phyloP scores from a whole-genome alignment of 2,113 vertebrate genomes.

The Sander lucioperca region DNA sequence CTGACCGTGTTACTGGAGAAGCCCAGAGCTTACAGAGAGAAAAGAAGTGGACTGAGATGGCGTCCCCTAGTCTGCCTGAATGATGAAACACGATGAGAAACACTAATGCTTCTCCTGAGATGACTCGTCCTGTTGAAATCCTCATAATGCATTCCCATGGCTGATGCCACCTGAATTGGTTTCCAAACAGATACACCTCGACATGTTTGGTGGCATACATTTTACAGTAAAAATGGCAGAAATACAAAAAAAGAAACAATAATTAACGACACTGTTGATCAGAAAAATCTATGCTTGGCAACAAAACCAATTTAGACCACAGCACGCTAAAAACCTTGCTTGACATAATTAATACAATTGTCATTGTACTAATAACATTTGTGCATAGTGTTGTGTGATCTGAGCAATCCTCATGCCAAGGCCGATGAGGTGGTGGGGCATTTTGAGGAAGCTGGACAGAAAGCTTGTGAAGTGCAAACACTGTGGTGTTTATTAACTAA shows the following conservation, averaged over 20 bases:
- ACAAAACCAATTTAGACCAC: no score
- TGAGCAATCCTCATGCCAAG: no score
- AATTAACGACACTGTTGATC: background rate
- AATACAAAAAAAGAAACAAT: background rate
- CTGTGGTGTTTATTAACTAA: no score
- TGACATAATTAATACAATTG: no score
- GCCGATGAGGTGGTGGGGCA: no score
- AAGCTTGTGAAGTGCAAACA: no score
- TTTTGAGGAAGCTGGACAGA: no score
- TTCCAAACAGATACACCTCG: background rate
- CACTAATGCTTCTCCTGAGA: constrained; percentile 22
- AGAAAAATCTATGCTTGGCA: no score
- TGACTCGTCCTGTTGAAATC: background rate
- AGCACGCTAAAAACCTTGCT: no score
- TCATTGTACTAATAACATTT: no score
- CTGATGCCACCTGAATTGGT: background rate
- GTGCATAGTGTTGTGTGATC: no score
- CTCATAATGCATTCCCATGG: background rate
- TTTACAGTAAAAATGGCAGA: background rate
- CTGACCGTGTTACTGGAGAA: constrained; percentile 29
- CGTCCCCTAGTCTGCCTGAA: constrained; percentile 48
- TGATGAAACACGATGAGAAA: constrained; percentile 31
- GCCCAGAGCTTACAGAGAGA: constrained; percentile 26
- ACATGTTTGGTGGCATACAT: background rate
- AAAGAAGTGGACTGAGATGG: constrained; percentile 23